Conservation (phyloP, 2,888 invertebrate genomes). For the Rhaphigaster nebulosa region DNA sequence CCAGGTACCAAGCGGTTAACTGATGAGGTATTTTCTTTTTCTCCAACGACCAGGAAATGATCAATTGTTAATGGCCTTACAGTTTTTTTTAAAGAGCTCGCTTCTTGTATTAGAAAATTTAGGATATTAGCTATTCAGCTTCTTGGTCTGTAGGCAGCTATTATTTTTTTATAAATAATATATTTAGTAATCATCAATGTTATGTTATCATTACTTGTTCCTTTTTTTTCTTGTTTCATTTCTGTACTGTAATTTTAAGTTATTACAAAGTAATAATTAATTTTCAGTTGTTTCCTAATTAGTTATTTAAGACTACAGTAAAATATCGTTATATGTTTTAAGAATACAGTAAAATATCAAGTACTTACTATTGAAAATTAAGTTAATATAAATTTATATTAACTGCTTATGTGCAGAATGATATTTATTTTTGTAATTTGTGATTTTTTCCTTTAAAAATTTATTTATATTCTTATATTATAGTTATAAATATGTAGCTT, state of each 20-base stretch:
- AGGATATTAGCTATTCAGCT: background rate
- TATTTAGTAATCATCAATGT: background rate
- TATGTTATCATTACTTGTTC: background rate
- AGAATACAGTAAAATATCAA: background rate
- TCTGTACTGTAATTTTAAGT: background rate
- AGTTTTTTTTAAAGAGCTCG: background rate
- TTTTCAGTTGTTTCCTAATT: background rate
- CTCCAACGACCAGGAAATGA: background rate
- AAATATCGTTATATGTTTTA: background rate
- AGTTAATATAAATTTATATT: background rate
- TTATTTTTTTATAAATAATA: background rate
- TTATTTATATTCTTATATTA: background rate
- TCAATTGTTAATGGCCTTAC: constrained; percentile 43
- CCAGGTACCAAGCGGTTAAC: constrained; percentile 63
- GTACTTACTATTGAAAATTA: background rate
- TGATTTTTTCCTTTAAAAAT: background rate
- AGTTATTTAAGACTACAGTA: background rate
- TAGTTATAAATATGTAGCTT: background rate
- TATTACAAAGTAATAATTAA: background rate
- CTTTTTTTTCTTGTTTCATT: background rate
- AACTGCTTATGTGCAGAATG: background rate
- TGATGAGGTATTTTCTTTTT: constrained; percentile 53
- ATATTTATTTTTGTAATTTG: background rate
- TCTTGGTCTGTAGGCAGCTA: constrained; percentile 11
- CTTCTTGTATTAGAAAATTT: background rate